phyloP scores from a whole-genome alignment of 2,797 vertebrate genomes.

The Crocidura indochinensis region DNA sequence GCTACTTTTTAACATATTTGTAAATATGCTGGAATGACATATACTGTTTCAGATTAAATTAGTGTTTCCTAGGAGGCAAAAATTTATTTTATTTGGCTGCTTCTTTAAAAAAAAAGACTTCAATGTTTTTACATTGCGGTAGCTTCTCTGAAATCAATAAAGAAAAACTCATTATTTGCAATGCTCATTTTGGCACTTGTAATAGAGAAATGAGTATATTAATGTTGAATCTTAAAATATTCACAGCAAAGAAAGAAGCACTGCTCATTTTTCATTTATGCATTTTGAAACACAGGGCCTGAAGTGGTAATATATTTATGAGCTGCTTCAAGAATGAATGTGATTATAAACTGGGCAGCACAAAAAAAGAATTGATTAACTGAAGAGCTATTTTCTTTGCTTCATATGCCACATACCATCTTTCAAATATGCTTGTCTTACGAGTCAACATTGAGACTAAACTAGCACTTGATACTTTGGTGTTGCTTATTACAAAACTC shows the following conservation, averaged over 20 bases:
- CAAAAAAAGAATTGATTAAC: conserved; percentile 55
- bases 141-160: conserved; percentile 72
- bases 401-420: neutral
- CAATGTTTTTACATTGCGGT: neutral
- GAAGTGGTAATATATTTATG: conserved; percentile 63
- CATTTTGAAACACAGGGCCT: conserved; percentile 44
- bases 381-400: conserved; percentile 17
- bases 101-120: neutral
- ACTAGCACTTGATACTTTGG: neutral
- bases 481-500: neutral
- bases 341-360: conserved; percentile 61
- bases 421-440: neutral
- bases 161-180: conserved; percentile 64
- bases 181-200: conserved; percentile 22
- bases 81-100: conserved; percentile 34
- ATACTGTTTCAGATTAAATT: neutral
- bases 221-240: conserved; percentile 68
- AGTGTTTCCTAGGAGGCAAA: neutral
- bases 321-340: conserved; percentile 60
- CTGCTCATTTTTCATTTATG: conserved; percentile 57
- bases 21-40: neutral
- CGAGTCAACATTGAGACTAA: neutral
- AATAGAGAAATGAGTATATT: conserved; percentile 65
- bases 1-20: neutral
- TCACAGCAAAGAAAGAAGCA: conserved; percentile 42